Base-by-base conservation (phyloP, 2,888 invertebrate genomes). In the Anthrax anthrax region DNA sequence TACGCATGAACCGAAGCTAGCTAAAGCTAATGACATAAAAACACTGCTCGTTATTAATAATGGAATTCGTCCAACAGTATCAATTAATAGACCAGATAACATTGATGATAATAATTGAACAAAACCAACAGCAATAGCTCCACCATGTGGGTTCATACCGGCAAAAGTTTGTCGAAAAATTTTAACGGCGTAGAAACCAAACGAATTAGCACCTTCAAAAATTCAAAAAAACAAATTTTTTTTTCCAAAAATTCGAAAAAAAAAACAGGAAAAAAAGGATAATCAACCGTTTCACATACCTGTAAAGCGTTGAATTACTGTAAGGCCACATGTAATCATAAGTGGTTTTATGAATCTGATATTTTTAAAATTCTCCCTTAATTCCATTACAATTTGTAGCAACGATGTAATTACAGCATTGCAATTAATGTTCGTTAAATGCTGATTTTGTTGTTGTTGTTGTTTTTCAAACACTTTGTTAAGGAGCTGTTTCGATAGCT, bases 91-190 rank as follows among this genome's bases (percentile, higher is more conserved):
- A 4, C 82, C 87, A 34, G 88, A 86, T 32, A 86, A 69, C 55
- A 88, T 73, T 0, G 91, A 87, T 2, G 86, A 86, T n/a, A 88
- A 66, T 2, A 91, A 72, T 61, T 90, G 89, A 1, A 89, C 88
- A 44, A 83, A 79, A 9, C 85, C 88, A 8, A 90, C 84, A 42
- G 87, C 81, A 43, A 90, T 84, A 1, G 90, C 87, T 13, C 87
- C 88, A 39, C 81, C 78, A 55, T 87, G 85, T 6, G 87, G 85
- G 60, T 86, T 83, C 70, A 86, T 81, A 9, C 79, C 81, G 29
- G 80, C 81, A 52, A 86, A 84, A 18, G 90, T 89, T 64, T 83
- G 81, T 52, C 84, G 75, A 64, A 92, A 89, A 57, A 91, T 90
- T 46, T 82, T 80, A 13, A 88, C 89, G 42, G 86, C 85, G 65